phyloP scores from a whole-genome alignment of 2,797 vertebrate genomes.

The Numenius phaeopus region DNA sequence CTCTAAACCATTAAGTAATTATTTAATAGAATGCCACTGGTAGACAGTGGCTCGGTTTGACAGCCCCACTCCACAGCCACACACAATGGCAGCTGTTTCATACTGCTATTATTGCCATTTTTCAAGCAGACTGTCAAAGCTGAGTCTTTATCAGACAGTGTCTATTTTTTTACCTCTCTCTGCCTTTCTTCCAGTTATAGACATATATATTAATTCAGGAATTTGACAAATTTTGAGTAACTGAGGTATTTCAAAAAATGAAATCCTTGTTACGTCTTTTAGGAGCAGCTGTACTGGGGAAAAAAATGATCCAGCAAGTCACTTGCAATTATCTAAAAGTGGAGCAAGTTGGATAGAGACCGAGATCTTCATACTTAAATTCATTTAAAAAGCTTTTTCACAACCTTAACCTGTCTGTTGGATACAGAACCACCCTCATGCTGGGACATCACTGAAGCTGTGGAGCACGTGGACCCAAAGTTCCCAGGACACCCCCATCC shows the following conservation, averaged over 20 bases:
- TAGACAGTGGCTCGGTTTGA: neutral
- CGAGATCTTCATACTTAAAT: neutral
- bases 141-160: neutral
- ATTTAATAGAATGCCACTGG: neutral
- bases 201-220: neutral
- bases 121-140: neutral
- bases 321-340: neutral
- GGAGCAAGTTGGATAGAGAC: accelerated
- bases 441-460: neutral
- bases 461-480: neutral
- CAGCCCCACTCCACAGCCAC: neutral
- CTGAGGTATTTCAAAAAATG: neutral
- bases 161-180: neutral
- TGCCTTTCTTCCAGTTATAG: neutral
- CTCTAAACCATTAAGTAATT: neutral
- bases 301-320: neutral
- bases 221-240: neutral
- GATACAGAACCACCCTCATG: neutral
- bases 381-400: neutral
- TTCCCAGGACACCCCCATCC: neutral
- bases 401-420: neutral
- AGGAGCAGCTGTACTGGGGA: neutral
- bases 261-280: neutral
- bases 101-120: neutral
- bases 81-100: neutral